Evolutionary conservation across 2,797 vertebrate genomes (phyloP), one percentile per base, ranked within the genome.

Genomic region (Onychomys leucogaster): DNA sequence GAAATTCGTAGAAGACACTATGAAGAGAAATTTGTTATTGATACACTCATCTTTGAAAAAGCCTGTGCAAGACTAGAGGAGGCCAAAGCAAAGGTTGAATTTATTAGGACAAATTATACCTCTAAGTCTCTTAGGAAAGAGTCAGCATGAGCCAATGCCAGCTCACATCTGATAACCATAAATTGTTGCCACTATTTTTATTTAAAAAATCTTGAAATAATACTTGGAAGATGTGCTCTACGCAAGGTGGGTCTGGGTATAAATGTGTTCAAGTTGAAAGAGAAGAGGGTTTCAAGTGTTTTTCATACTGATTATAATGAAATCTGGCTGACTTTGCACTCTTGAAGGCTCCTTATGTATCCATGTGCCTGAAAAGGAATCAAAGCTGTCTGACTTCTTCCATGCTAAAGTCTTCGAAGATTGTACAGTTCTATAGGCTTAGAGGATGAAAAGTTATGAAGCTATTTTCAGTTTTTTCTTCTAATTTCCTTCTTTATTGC

Each of bases 1-100:
- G 90, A 94, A 41, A 80, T 96, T 6, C 91, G 97, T 80, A 97
- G 96, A 90, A 95, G 93, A 96, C 98, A 96, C 46, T 43, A n/a
- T 81, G 86, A 97, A 65, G 98, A 98, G 96, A 98, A 96, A 78
- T 89, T 76, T 55, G 97, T 97, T 83, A 85, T 95, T 32, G 78
- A 98, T 57, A 96, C 92, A 69, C 82, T 98, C 86, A n/a, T 97
- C 59, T 93, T 96, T 77, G 95, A 96, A 32, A 97, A 98, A 67
- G n/a, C 97, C 27, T 97, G 41, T 84, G 91, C 97, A 82, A 61
- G 92, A 89, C 81, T 98, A 67, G 91, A 97, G 89, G 96, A 98
- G 84, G 96, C 95, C 34, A 95, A 95, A 96, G 46, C 87, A 82
- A 98, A 92, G 95, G 94, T 91, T 89, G 95, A 96, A 69, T 9